phyloP scores from a whole-genome alignment of 35 echinoderm and acorn worm species.

The Acanthaster planci region DNA sequence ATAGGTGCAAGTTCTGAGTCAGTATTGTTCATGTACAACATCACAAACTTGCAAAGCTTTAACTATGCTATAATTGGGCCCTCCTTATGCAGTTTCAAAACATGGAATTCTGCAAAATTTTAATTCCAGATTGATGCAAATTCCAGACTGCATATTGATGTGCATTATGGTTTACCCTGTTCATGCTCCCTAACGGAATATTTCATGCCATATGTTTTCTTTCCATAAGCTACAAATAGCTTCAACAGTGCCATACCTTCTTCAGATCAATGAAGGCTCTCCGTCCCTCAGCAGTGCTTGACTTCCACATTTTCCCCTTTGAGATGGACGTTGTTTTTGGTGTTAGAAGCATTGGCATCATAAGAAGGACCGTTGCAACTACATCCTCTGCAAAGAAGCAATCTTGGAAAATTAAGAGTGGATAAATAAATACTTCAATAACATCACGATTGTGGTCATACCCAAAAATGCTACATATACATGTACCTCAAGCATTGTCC shows the following conservation, averaged over 20 bases:
- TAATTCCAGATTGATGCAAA: too few relatives aligned
- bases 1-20: too few relatives aligned
- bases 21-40: too few relatives aligned
- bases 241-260: conserved; percentile 18
- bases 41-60: background rate
- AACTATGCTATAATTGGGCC: background rate
- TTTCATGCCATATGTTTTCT: background rate
- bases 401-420: background rate
- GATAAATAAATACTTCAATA: background rate
- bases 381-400: background rate
- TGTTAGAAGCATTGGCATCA: background rate
- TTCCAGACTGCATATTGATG: background rate
- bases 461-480: background rate
- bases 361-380: background rate
- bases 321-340: background rate
- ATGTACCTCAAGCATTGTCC: background rate
- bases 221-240: background rate
- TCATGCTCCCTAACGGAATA: background rate
- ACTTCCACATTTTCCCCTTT: conserved; percentile 18
- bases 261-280: conserved; percentile 27
- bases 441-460: background rate
- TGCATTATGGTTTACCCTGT: background rate
- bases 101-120: background rate
- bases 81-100: background rate
- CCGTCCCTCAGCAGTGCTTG: background rate